Percentiles rank a stretch among this genome's conserved stretches.
Evolutionary conservation across 1,140 invertebrate species (phyloP).

Genomic region (Zophobas morio): DNA sequence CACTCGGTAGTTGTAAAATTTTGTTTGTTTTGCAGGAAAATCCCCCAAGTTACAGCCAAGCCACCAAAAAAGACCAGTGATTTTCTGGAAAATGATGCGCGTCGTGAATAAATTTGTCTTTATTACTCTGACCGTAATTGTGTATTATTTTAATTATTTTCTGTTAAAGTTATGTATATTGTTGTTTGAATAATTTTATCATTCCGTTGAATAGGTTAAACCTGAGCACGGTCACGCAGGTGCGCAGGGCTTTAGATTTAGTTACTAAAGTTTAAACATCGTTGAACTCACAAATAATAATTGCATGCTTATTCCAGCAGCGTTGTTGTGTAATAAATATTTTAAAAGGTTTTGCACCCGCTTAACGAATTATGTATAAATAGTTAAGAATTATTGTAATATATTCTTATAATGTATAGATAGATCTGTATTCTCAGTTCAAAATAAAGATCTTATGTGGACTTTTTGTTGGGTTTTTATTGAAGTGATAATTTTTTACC

Average conservation of each 20-base stretch:
- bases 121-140: too few species aligned
- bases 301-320: background rate
- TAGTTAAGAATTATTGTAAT: conserved; percentile 27
- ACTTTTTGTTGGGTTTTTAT: conserved; percentile 9
- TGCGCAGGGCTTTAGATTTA: background rate
- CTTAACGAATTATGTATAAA: conserved; percentile 20
- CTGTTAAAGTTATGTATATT: background rate
- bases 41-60: conserved; percentile 81
- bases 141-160: background rate
- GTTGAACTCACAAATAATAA: background rate
- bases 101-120: background rate
- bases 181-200: conserved; percentile 6
- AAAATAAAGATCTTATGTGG: conserved; percentile 24
- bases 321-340: conserved; percentile 9
- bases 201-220: background rate
- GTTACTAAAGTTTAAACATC: background rate
- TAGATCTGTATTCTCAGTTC: conserved; percentile 29
- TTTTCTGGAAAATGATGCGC: background rate
- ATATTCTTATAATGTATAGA: conserved; percentile 39
- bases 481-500: too few species aligned
- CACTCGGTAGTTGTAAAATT: too few species aligned
- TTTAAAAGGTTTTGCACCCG: conserved; percentile 15
- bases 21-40: conserved; percentile 74
- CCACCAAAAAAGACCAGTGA: conserved; percentile 73
- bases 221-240: too few species aligned